Conservation (phyloP, 2,888 invertebrate genomes). For the Nomada hirtipes region DNA sequence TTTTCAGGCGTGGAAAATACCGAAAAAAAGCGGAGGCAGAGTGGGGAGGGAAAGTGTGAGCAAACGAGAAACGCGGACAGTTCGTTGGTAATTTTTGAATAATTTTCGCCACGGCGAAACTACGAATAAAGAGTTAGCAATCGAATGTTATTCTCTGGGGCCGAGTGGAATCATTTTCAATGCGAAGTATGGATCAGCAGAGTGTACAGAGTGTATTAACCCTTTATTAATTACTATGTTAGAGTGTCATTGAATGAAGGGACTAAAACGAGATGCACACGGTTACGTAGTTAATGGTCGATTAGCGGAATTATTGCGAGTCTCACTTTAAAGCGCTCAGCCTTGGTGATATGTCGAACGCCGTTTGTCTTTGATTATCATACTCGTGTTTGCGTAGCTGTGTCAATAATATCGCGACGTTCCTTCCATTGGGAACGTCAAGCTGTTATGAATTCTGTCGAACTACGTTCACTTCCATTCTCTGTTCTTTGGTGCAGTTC, state of each 20-base stretch:
- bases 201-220: background rate
- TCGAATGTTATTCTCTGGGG: conserved; percentile 1
- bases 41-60: background rate
- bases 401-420: conserved; percentile 65
- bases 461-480: background rate
- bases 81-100: conserved; percentile 24
- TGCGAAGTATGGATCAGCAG: background rate
- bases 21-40: background rate
- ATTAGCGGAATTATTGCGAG: conserved; percentile 74
- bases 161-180: background rate
- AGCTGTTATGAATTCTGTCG: background rate
- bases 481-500: background rate
- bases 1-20: conserved; percentile 2
- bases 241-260: background rate
- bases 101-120: too few species aligned
- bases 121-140: background rate
- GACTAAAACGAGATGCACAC: conserved; percentile 24
- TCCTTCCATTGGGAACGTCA: background rate
- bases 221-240: conserved; percentile 21
- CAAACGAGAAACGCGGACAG: conserved; percentile 20
- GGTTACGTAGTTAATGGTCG: conserved; percentile 69
- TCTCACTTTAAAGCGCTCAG: conserved; percentile 66
- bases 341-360: conserved; percentile 42
- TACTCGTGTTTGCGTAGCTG: conserved; percentile 69
- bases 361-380: conserved; percentile 79